These are phyloP conservation scores for Notamacropus eugenii DNA, from an alignment of 2,797 vertebrate species.

Conservation along the genomic window DNA sequence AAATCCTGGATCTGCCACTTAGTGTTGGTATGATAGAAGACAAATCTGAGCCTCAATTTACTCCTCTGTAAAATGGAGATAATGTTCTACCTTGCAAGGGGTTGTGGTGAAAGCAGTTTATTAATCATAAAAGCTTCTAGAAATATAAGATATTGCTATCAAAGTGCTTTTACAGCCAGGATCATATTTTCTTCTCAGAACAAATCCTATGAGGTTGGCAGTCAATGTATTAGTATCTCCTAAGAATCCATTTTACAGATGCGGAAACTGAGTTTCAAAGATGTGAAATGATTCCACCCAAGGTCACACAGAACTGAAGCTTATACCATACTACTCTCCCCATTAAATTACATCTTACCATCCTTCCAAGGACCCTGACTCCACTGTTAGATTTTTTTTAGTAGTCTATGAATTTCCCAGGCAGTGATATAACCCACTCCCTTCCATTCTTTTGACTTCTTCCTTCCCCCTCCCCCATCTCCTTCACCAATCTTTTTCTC, in stretches of 20 bases:
- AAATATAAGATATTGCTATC: background rate
- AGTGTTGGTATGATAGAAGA: background rate
- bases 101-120: too few relatives aligned
- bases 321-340: background rate
- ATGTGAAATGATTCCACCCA: background rate
- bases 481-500: background rate
- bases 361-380: background rate
- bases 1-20: fast-evolving
- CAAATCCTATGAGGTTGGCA: background rate
- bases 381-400: background rate
- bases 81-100: background rate
- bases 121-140: too few relatives aligned
- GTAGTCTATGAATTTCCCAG: background rate
- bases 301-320: background rate
- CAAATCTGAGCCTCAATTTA: background rate
- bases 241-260: background rate
- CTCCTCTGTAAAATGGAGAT: background rate
- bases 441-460: background rate
- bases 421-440: background rate
- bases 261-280: too few relatives aligned
- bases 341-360: background rate
- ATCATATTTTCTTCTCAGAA: background rate
- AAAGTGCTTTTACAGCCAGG: background rate
- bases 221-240: background rate
- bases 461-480: background rate